Evolutionary conservation across 2,113 vertebrate genomes (phyloP), one percentile per base, ranked within the genome.

Genomic region (Agapornis roseicollis): DNA sequence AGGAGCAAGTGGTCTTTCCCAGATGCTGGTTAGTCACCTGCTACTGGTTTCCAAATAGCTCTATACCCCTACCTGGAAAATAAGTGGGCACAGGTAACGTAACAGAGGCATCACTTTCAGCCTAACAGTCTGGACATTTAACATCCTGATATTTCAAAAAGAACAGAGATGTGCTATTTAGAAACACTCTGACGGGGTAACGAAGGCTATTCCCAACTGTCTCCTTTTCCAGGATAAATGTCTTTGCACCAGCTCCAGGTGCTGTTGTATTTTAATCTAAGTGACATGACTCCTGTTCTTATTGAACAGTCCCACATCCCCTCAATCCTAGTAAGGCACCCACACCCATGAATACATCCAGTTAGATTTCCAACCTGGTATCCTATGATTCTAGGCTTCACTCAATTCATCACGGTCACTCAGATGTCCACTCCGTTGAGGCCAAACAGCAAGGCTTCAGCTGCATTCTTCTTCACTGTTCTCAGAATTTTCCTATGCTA

Each of bases 261-360:
- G 90, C 89, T 91, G 79, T 16, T 94, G 44, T 77, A 65, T 83
- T 96, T 97, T 93, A 92, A 95, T 94, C 92, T 73, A 35, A 92
- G 93, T 31, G 56, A 79, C 79, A 91, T 31, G 56, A 79, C 79
- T 93, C 66, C 87, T 63, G 44, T 42, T 94, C 78, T 72, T 42
- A n/a, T 68, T 61, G 87, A 96, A 85, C 70, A 50, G 83, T 15
- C 79, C 85, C 85, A 80, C 93, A 85, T 55, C 64, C 73, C 73
- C 80, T 91, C 88, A 6, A 4, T 94, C 85, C 33, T 1, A 74
- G 15, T 61, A 46, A 82, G 53, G 74, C 49, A 87, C 42, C 42
- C 47, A 58, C 2, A 60, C 50, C n/a, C 70, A 71, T 3, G 80
- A 60, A 4, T 86, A 88, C 31, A n/a, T 46, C 73, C 92, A 88